phyloP scores from a whole-genome alignment of 2,113 vertebrate genomes.

The Stomatorhinus ivindoensis region DNA sequence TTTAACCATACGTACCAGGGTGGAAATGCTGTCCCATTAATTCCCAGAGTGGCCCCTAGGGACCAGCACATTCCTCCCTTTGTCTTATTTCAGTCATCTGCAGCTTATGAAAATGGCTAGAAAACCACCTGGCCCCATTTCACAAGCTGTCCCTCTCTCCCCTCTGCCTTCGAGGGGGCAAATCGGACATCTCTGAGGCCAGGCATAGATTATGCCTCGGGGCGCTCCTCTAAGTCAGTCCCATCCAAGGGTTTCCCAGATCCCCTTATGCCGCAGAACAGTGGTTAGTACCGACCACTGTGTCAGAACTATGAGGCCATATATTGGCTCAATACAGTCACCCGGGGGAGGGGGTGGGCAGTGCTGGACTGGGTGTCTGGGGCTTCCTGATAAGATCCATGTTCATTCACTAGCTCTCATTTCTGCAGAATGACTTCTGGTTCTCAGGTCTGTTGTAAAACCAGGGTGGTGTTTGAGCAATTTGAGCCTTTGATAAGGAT shows the following conservation, averaged over 20 bases:
- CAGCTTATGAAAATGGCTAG: not conserved
- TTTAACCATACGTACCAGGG: not conserved
- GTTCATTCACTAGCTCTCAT: not conserved
- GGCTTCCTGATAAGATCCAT: not conserved
- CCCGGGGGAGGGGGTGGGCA: not conserved
- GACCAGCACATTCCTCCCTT: not conserved
- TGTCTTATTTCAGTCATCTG: not conserved
- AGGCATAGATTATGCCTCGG: not conserved
- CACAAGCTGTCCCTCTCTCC: not conserved
- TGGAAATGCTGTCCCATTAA: slow-evolving; percentile 14
- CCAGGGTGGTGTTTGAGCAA: slow-evolving; percentile 2
- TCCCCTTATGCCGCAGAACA: not conserved
- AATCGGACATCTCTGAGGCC: not conserved
- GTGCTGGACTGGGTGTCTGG: not conserved
- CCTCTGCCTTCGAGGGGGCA: not conserved
- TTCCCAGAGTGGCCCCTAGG: not conserved
- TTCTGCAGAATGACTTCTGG: not conserved
- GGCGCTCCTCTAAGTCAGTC: not conserved
- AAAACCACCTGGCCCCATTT: slow-evolving; percentile 3
- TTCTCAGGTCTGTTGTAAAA: not conserved
- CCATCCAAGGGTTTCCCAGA: not conserved
- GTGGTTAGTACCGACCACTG: not conserved
- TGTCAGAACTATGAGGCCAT: not conserved
- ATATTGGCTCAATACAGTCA: not conserved
- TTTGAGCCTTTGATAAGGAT: slow-evolving; percentile 3